Evolutionary conservation across 2,113 vertebrate species (phyloP), one percentile per base, ranked within the genome.

Genomic region (Spheniscus mendiculus): DNA sequence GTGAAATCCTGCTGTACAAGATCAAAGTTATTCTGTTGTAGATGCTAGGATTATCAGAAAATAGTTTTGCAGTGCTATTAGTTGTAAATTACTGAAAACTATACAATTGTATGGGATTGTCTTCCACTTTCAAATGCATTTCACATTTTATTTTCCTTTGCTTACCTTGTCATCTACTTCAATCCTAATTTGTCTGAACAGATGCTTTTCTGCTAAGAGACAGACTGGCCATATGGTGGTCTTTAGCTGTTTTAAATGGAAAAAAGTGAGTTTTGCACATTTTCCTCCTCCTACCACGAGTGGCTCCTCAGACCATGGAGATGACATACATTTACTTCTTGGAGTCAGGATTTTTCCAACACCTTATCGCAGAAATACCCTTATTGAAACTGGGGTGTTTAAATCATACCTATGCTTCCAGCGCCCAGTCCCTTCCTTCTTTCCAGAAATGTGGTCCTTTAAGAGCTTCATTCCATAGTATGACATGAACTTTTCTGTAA

Each of bases 231-330:
- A 91, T 96, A 91, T 95, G 90, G 65, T 89, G 34, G 44, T 94
- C 29, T 95, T 96, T 84, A 93, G 73, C 92, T 74, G 25, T 80
- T 96, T 92, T 70, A 95, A 92, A 81, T 87, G 63, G 59, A 55
- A 79, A 79, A 92, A 63, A 58, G 49, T 32, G 23, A 32, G 47
- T 91, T 94, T 78, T 93, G 55, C 73, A 59, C 40, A 52, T 84
- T 94, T 77, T 47, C 17, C 19, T 85, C 26, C 50, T 76, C 15
- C 22, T 88, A 11, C 62, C 38, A 6, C 9, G n/a, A 83, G 47
- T 86, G 2, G 11, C 19, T 80, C 27, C 30, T 78, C 49, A 52
- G 83, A 91, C 36, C 42, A 36, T 56, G 40, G 21, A 61, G 40
- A 16, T 84, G 32, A 87, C 38, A 9, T 87, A 67, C 52, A 52